These are phyloP conservation scores for Butorides virescens DNA, from an alignment of 2,113 vertebrate species.

Conservation along the genomic window DNA sequence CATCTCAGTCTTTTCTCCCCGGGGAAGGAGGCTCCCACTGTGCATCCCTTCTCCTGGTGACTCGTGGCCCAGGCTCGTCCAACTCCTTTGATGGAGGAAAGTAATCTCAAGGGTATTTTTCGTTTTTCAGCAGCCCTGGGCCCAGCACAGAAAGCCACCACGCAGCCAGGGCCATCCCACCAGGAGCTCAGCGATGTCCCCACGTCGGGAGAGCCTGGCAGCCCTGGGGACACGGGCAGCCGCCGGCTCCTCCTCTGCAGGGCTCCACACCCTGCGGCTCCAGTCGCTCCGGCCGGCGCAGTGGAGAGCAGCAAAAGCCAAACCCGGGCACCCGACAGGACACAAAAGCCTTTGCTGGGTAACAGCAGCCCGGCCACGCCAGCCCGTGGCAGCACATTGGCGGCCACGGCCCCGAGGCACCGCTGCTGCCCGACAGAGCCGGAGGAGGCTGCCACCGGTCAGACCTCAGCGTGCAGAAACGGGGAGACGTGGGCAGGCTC, in stretches of 20 bases:
- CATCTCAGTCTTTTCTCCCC: background rate
- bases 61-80: too few species aligned
- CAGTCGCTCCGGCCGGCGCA: background rate
- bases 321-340: background rate
- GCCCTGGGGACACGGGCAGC: background rate
- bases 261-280: background rate
- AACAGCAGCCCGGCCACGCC: background rate
- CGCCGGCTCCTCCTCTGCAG: background rate
- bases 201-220: background rate
- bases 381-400: background rate
- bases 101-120: background rate
- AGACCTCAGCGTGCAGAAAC: background rate
- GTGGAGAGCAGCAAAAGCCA: fast-evolving
- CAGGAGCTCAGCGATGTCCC: background rate
- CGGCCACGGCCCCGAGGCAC: background rate
- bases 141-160: background rate
- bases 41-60: background rate
- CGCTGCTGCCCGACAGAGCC: background rate
- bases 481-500: background rate
- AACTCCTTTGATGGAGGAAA: background rate
- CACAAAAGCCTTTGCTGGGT: background rate
- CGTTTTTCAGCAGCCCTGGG: background rate
- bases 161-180: background rate
- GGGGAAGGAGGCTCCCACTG: background rate
- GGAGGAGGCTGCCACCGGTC: background rate